Base-by-base conservation (phyloP, 2,888 invertebrate genomes). In the Sabatieria punctata region DNA sequence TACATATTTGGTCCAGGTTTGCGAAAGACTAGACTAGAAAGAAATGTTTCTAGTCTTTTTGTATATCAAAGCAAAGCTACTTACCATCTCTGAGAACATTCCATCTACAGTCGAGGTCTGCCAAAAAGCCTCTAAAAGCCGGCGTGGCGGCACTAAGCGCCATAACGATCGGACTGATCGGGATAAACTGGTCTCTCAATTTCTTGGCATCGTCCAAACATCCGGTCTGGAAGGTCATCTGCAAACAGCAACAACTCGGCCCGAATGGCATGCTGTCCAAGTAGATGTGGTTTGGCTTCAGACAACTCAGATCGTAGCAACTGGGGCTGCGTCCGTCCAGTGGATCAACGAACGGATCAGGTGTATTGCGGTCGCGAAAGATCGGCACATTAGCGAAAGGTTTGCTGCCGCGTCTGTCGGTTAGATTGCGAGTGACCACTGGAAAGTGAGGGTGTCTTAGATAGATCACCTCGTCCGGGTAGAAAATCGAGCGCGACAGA, bases 191-290 rank as follows among this genome's bases (percentile, higher is more conserved):
- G 68, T 93, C 93, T 63, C 95, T 95, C 1, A 95, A 73, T 8
- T 80, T 82, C 53, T n/a, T 11, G n/a, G 37, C 37, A 37, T 30
- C 15, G 8, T 15, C 30, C 43, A 25, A 22, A 15, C 19, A 15
- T n/a, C 26, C 15, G 51, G 1, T 23, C 3, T 33, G 37, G 54
- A 43, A 88, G 23, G 44, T 89, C 47, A 88, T 75, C 68, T 95
- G 95, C 33, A 95, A 74, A 65, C 93, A 95, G 61, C 86, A 89
- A 67, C 88, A 88, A 26, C 93, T 93, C 93, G 93, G 93, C 44
- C 89, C 91, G 66, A 93, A 93, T 23, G 88, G 91, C 91, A 93
- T 91, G 0, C 86, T 84, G 68, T 95, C 93, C 79, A 93, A 79
- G 60, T n/a, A 36, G 22, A 48, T 44, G 36, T 47, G 46, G 22